Evolutionary conservation across 2,797 vertebrate species (phyloP).

Genomic region (Steatocranus sp.): DNA sequence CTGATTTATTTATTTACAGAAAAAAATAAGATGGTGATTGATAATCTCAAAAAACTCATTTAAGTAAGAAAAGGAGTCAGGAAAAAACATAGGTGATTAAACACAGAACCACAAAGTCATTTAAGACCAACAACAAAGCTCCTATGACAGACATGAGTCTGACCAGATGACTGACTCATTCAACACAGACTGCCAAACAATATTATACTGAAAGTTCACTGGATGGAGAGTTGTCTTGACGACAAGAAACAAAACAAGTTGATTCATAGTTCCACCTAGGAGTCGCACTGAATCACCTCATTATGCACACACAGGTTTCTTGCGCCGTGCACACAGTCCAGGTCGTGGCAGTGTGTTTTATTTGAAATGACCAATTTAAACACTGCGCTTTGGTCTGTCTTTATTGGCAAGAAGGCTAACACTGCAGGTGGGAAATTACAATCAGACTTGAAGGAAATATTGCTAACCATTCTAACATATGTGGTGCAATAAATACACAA

Average conservation of each 20-base stretch:
- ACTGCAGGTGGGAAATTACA: background rate
- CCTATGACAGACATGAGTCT: background rate
- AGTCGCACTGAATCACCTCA: conserved; percentile 19
- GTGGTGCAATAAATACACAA: background rate
- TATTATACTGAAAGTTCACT: background rate
- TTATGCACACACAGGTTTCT: conserved; percentile 3
- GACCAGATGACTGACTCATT: conserved; percentile 21
- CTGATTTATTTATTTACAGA: background rate
- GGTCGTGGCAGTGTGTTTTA: background rate
- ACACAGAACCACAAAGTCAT: background rate
- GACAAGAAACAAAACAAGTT: conserved; percentile 71
- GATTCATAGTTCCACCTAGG: conserved; percentile 29
- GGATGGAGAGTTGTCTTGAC: conserved; percentile 59
- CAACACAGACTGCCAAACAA: background rate
- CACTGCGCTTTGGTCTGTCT: background rate
- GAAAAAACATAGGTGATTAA: background rate
- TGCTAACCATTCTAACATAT: background rate
- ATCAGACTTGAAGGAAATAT: background rate
- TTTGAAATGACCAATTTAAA: background rate
- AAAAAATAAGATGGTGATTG: background rate
- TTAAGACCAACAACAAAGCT: background rate
- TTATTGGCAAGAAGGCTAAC: background rate
- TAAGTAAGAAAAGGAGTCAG: background rate
- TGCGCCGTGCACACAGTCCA: background rate
- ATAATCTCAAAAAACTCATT: background rate